phyloP scores from a whole-genome alignment of 2,797 vertebrate species.

The Pyrocephalus nanus region DNA sequence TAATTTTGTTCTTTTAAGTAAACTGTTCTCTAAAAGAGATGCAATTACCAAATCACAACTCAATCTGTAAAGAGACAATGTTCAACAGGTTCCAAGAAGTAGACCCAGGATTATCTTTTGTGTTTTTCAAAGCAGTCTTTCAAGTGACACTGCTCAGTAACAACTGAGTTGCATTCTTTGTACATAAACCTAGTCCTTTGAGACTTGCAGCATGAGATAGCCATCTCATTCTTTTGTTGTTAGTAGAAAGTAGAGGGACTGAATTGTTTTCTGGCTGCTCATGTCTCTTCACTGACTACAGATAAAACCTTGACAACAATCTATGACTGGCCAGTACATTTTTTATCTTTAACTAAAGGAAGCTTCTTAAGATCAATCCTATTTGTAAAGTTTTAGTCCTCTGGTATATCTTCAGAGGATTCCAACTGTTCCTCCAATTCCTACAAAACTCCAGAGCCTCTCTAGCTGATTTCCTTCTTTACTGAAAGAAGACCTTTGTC shows the following conservation, averaged over 20 bases:
- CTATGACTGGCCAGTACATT: not conserved
- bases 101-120: not conserved
- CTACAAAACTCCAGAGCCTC: not conserved
- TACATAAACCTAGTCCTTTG: not conserved
- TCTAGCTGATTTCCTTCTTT: not conserved
- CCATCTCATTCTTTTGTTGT: not conserved
- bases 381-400: not conserved
- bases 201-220: not conserved
- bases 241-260: not conserved
- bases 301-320: slow-evolving; percentile 9
- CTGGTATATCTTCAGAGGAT: not conserved
- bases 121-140: not conserved
- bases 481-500: not conserved
- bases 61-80: not conserved
- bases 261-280: slow-evolving; percentile 8
- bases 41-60: slow-evolving; percentile 19
- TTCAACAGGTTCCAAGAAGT: not conserved
- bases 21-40: slow-evolving; percentile 11
- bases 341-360: slow-evolving; percentile 9
- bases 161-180: not conserved
- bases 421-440: not conserved
- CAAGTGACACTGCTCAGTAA: not conserved
- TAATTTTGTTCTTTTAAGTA: slow-evolving; percentile 55
- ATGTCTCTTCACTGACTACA: not conserved
- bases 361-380: not conserved